Base-by-base conservation (phyloP, 1,140 invertebrate species). In the Drosophila serrata region DNA sequence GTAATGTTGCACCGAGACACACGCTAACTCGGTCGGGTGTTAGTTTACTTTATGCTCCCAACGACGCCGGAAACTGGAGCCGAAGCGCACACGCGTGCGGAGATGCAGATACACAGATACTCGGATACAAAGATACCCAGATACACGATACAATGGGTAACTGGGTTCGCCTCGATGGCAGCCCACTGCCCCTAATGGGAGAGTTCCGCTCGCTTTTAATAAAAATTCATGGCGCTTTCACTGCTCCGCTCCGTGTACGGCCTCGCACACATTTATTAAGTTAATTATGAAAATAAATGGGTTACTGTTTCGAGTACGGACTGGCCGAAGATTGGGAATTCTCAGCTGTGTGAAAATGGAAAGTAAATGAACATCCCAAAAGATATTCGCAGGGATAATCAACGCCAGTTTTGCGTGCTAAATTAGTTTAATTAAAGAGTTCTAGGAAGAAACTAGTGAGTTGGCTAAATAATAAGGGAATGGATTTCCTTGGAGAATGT, bases 281-380 rank as follows among this genome's bases (percentile, higher is more conserved):
- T 82, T 82, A 82, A 82, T 82, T 82, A 82, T 82, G 79, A 82
- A 82, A 78, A 82, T 82, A 82, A 78, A 82, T 81, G 79, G 60
- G 42, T 22, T 40, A 55, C 31, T 51, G 45, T 51, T 31, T 40
- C 33, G 57, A 62, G 11, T 48, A 48, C 46, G 13, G 29, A 39
- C 33, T n/a, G 15, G 19, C 51, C 19, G 19, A 39, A 56, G 33
- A 53, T 35, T 53, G 31, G 31, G 19, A 35, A 53, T 56, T n/a
- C 53, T n/a, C 9, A 5, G 19, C 15, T 22, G 13, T n/a, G 33
- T n/a, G 33, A n/a, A 39, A 56, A 24, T 40, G 33, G 15, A 56
- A 56, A 24, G 33, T 9, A 56, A 40, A 40, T 55, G 19, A 15
- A 22, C 17, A 31, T 27, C 6, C 11, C 48, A n/a, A 19, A 15